phyloP scores from a whole-genome alignment of 2,888 invertebrate species.

The Melieria omissa region DNA sequence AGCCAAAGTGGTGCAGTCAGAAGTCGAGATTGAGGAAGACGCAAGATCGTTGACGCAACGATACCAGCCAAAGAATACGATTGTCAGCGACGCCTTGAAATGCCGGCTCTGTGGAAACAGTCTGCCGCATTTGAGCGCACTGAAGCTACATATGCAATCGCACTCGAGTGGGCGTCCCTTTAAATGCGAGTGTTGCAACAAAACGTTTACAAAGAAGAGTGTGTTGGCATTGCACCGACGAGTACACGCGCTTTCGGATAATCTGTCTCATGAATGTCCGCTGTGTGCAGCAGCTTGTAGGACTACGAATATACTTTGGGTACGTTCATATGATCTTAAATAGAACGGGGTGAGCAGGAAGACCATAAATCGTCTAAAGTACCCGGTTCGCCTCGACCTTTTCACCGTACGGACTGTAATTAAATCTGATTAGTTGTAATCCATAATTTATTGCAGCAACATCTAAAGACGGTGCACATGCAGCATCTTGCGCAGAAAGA shows the following conservation, averaged over 20 bases:
- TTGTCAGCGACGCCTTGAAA: constrained; percentile 17
- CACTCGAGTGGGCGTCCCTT: constrained; percentile 45
- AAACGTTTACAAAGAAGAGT: constrained; percentile 42
- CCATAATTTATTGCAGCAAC: no score
- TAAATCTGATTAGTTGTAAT: no score
- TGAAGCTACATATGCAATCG: constrained; percentile 44
- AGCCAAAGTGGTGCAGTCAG: background rate
- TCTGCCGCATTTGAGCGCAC: constrained; percentile 42
- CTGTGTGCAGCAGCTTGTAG: constrained; percentile 28
- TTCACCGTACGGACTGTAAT: no score
- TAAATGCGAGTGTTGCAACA: constrained; percentile 45
- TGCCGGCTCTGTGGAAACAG: constrained; percentile 43
- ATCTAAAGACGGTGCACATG: no score
- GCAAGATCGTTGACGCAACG: constrained; percentile 21
- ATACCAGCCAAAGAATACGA: no score
- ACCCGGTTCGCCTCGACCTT: no score
- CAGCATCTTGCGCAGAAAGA: no score
- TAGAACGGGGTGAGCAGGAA: no score
- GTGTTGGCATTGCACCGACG: constrained; percentile 44
- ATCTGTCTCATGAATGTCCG: constrained; percentile 44
- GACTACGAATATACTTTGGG: no score
- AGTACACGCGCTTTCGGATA: constrained; percentile 39
- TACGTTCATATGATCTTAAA: no score
- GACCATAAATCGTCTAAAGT: no score
- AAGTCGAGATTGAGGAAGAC: constrained; percentile 21